Base-by-base conservation (phyloP, 2,888 invertebrate genomes). In the Malthinus flaveolus region DNA sequence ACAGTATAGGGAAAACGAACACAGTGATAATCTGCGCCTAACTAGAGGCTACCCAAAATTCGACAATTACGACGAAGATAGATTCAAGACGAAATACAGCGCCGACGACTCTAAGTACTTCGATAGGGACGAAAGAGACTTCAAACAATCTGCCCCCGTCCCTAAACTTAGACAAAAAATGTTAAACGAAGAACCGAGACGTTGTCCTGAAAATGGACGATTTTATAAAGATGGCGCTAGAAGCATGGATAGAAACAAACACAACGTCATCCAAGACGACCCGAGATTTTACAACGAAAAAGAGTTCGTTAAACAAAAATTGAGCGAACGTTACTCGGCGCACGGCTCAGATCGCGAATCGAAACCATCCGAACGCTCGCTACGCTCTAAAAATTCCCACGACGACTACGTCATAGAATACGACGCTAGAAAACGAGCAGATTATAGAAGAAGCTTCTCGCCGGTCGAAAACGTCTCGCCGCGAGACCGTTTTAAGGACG, bases 401-500 rank as follows among this genome's bases (percentile, higher is more conserved):
- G 59, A 63, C 10, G 64, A 64, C 12, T 65, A 65, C 37, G 59
- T 61, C 12, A 56, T 63, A 1, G 63, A 65, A 9, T 34, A 32
- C 8, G 56, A 57, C 3, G 56, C 51, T 1, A 34, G 61, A 7
- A 62, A 61, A 10, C 33, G 53, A 3, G 13, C 54, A 1, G 64
- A 68, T 39, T 48, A 74, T 10, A 73, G 74, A 34, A 65, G 74
- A 77, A 82, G 62, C 70, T 80, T 69, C 75, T 82, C 77, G 77
- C 84, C 76, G 73, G 82, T 73, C 67, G 80, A 47, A 78, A 81
- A 67, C 70, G 46, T 76, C n/a, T 85, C 88, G 1, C 91, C 91
- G 0, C 85, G 89, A 66, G 91, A 92, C 70, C 83, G 91, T 57
- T 92, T 93, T 78, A 88, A 90, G 69, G 92, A 92, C 69, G 92